Conservation (phyloP, 1,140 invertebrate species). For the Antheraea pernyi region DNA sequence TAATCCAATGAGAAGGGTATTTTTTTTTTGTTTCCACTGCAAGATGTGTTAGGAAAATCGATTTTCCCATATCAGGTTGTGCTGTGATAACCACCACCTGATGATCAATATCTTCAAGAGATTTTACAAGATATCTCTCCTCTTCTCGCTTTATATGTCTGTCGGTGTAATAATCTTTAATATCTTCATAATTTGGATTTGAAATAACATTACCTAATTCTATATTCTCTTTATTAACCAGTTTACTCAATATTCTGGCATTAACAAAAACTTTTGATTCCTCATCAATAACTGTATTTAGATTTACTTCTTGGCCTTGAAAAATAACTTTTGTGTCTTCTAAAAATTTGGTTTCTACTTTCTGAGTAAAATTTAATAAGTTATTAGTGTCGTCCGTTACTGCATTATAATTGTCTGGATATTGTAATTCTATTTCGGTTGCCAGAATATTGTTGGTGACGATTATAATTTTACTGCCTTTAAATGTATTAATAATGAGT, state of each 20-base stretch:
- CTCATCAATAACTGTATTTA: slow-evolving; percentile 20
- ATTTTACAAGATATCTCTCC: slow-evolving; percentile 14
- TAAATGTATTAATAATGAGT: slow-evolving; percentile 8
- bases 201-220: slow-evolving; percentile 13
- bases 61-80: slow-evolving; percentile 25
- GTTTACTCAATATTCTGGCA: slow-evolving; percentile 7
- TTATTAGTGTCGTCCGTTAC: slow-evolving; percentile 14
- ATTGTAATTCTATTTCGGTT: background rate
- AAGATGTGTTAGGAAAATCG: slow-evolving; percentile 21
- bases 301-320: slow-evolving; percentile 22
- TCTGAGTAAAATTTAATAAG: slow-evolving; percentile 10
- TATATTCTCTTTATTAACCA: slow-evolving; percentile 22
- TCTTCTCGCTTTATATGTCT: slow-evolving; percentile 10
- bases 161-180: slow-evolving; percentile 19
- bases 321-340: slow-evolving; percentile 16
- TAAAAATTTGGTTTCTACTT: slow-evolving; percentile 13
- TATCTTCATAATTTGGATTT: slow-evolving; percentile 17
- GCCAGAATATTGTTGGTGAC: slow-evolving; percentile 12
- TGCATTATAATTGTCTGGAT: background rate
- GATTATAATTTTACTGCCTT: slow-evolving; percentile 19
- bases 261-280: slow-evolving; percentile 9
- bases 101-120: slow-evolving; percentile 20
- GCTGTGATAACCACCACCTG: slow-evolving; percentile 18
- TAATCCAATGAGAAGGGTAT: slow-evolving; percentile 19
- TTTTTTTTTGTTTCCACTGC: slow-evolving; percentile 23